Evolutionary conservation across 2,888 invertebrate species (phyloP).

Genomic region (Mesorhabditis sp.): DNA sequence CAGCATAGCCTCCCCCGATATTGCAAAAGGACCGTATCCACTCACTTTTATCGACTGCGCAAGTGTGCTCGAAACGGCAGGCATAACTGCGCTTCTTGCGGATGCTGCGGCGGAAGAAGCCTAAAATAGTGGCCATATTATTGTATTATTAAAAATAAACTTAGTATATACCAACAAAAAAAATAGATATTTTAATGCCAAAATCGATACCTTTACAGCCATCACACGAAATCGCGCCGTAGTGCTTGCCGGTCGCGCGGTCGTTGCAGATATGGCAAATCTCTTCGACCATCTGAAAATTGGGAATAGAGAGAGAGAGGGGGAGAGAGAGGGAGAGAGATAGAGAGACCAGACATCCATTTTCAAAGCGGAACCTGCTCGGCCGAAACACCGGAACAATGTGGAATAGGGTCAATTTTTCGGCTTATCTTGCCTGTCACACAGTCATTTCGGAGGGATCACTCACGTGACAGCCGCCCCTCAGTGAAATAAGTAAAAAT

Average conservation of each 20-base stretch:
- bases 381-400: too few species aligned
- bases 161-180: background rate
- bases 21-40: conserved; percentile 1
- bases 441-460: too few species aligned
- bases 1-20: background rate
- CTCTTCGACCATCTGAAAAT: conserved; percentile 28
- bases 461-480: too few species aligned
- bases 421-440: too few species aligned
- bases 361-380: too few species aligned
- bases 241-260: conserved; percentile 54
- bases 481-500: too few species aligned
- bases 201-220: conserved; percentile 48
- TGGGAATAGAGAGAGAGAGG: too few species aligned
- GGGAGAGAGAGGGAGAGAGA: too few species aligned
- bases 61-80: conserved; percentile 52
- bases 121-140: conserved; percentile 13
- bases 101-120: conserved; percentile 56
- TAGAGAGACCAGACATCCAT: too few species aligned
- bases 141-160: background rate
- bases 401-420: too few species aligned
- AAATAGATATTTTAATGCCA: background rate
- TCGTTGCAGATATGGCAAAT: conserved; percentile 51
- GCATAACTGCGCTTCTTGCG: conserved; percentile 52
- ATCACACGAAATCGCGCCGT: conserved; percentile 53
- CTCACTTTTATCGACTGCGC: conserved; percentile 55